Conservation (phyloP, 2,888 invertebrate genomes). For the Dioctria linearis region DNA sequence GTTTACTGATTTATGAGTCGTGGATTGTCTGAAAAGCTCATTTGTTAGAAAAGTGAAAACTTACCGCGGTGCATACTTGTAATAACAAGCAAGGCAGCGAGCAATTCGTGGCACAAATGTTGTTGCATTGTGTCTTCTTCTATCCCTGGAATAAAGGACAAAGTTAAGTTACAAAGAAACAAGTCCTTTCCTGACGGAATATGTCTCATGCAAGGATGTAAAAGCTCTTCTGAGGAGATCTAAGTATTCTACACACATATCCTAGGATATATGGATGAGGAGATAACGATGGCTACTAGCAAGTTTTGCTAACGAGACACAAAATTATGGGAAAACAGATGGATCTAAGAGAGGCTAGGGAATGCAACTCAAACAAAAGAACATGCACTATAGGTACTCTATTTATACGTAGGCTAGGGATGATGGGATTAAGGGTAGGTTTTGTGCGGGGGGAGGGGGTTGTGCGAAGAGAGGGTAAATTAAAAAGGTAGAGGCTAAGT, state of each 20-base stretch:
- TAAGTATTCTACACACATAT: background rate
- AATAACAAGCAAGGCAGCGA: conserved; percentile 41
- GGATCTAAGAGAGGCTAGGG: background rate
- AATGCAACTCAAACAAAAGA: conserved; percentile 8
- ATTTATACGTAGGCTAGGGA: no score
- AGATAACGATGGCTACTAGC: background rate
- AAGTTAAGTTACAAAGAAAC: conserved; percentile 42
- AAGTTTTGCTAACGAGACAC: conserved; percentile 12
- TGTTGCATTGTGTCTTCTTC: conserved; percentile 43
- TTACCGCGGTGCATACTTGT: conserved; percentile 52
- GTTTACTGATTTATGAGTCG: conserved; percentile 45
- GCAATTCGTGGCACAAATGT: conserved; percentile 46
- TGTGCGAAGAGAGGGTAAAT: background rate
- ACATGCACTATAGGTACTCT: background rate
- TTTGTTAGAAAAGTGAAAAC: conserved; percentile 43
- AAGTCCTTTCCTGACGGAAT: conserved; percentile 12
- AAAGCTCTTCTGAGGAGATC: background rate
- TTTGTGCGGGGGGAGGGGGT: background rate
- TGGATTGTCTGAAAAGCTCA: conserved; percentile 43
- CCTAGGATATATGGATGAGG: background rate
- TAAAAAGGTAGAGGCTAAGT: conserved; percentile 1
- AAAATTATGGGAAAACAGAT: conserved; percentile 11
- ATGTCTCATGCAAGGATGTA: conserved; percentile 22
- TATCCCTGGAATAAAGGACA: conserved; percentile 31
- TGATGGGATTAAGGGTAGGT: no score